Conservation (phyloP, 2,888 invertebrate species). For the Drosophila nr. fundita region DNA sequence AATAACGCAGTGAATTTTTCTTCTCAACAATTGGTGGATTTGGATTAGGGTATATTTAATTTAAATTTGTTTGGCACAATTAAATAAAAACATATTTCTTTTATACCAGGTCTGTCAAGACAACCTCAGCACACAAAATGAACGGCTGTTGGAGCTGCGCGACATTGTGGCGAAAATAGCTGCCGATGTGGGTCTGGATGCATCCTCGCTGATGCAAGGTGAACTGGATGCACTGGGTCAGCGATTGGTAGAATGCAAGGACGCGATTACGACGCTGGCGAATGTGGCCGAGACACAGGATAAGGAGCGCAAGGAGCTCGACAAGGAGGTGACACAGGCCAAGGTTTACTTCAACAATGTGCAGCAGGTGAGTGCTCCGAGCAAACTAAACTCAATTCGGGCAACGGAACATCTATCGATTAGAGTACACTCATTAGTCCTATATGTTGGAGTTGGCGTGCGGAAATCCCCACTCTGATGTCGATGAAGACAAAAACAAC, state of each 20-base stretch:
- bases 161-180: conserved; percentile 92
- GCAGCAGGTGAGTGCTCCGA: conserved; percentile 88
- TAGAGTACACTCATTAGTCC: conserved; percentile 37
- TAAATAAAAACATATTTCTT: conserved; percentile 1
- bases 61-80: neutral
- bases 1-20: neutral
- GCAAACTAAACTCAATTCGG: conserved; percentile 21
- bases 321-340: conserved; percentile 87
- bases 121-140: conserved; percentile 89
- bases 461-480: conserved; percentile 69
- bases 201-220: conserved; percentile 89
- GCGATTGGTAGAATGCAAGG: conserved; percentile 90
- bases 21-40: neutral
- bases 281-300: conserved; percentile 91
- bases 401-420: conserved; percentile 57
- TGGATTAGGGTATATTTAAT: neutral
- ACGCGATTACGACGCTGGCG: conserved; percentile 90
- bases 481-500: conserved; percentile 25
- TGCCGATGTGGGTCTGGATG: conserved; percentile 90
- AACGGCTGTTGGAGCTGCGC: conserved; percentile 89
- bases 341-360: conserved; percentile 89
- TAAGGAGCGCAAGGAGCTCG: conserved; percentile 86
- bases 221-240: conserved; percentile 92
- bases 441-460: conserved; percentile 50
- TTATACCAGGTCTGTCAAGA: conserved; percentile 90